A percentile compares a stretch with the other conserved stretches of the same genome.
phyloP scores from a whole-genome alignment of 2,797 vertebrate genomes.

The Nyctibius grandis region DNA sequence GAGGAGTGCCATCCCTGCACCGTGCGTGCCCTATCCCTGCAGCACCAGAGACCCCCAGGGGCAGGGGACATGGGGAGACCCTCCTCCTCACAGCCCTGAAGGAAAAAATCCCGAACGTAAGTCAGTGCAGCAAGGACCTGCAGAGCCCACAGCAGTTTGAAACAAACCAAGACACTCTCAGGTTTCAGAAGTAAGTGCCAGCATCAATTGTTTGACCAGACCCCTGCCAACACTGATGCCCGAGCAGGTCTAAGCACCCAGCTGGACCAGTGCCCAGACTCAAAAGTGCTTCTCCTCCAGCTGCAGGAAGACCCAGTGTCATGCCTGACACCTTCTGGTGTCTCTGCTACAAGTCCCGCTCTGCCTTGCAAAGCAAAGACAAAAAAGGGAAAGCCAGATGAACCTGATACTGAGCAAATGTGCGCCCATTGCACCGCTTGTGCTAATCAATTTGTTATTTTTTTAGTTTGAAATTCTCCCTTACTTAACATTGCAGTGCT shows the following conservation, averaged over 20 bases:
- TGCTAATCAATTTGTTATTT: background rate
- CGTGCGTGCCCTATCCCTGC: accelerated
- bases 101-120: background rate
- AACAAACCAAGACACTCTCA: background rate
- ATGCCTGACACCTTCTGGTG: background rate
- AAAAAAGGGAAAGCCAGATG: background rate
- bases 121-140: background rate
- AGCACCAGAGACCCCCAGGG: background rate
- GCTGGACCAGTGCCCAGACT: background rate
- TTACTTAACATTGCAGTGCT: background rate
- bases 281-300: background rate
- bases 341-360: background rate
- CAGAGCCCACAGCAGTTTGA: background rate
- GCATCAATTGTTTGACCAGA: background rate
- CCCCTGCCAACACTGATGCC: accelerated
- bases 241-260: background rate
- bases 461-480: background rate
- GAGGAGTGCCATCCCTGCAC: background rate
- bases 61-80: background rate
- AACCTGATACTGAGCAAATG: background rate
- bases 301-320: background rate
- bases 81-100: background rate
- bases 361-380: background rate
- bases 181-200: background rate
- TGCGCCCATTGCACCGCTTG: background rate